These are phyloP conservation scores for Mallotus villosus DNA, from an alignment of 2,797 vertebrate species.

Conservation along the genomic window DNA sequence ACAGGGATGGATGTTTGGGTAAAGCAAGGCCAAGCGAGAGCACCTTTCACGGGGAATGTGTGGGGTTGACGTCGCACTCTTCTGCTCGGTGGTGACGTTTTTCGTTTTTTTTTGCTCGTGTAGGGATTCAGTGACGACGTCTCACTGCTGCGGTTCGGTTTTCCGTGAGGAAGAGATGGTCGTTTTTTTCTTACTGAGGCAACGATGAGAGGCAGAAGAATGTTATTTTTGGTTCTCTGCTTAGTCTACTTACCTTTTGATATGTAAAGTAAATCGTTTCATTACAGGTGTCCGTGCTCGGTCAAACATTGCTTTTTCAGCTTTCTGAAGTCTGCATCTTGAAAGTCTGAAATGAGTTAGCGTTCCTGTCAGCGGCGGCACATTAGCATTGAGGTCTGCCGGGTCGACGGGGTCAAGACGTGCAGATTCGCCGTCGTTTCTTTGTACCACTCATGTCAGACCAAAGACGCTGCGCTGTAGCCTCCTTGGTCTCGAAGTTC, in stretches of 20 bases:
- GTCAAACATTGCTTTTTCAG: neutral
- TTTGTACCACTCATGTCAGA: no score
- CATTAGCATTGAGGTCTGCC: slow-evolving; percentile 13
- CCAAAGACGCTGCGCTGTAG: slow-evolving; percentile 6
- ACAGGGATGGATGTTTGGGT: slow-evolving; percentile 52
- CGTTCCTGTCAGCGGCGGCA: neutral
- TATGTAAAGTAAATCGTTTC: neutral
- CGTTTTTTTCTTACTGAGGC: neutral
- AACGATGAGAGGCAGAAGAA: neutral
- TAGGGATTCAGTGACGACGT: neutral
- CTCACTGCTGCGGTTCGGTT: neutral
- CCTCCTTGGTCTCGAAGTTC: slow-evolving; percentile 13
- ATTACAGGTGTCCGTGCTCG: neutral
- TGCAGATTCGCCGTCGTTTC: neutral
- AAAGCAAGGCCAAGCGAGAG: slow-evolving; percentile 4
- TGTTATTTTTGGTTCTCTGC: neutral
- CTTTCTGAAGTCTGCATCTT: neutral
- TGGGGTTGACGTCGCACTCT: slow-evolving; percentile 31
- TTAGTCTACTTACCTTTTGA: neutral
- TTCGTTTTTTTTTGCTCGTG: neutral
- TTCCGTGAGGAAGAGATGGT: neutral
- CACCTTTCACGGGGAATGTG: slow-evolving; percentile 39
- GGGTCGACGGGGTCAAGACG: neutral
- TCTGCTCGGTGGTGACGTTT: neutral
- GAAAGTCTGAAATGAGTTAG: neutral